phyloP scores from a whole-genome alignment of 2,888 invertebrate species.

The Lochmaea capreae region DNA sequence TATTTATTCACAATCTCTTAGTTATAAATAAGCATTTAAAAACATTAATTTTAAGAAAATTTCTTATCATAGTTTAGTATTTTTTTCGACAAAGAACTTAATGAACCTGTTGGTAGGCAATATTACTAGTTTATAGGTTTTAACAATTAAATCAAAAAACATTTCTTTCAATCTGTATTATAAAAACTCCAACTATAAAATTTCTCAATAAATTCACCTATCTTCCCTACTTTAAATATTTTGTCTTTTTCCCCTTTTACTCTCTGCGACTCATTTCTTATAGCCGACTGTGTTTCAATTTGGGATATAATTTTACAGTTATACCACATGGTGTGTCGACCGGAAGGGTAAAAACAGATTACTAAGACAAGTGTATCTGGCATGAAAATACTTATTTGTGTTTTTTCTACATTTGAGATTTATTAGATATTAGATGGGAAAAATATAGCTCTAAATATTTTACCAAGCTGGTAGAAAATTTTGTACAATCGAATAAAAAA shows the following conservation, averaged over 20 bases:
- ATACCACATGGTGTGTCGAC: conserved; percentile 44
- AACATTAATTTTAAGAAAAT: too few species aligned
- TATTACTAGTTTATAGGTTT: too few species aligned
- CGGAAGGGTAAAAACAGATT: conserved; percentile 43
- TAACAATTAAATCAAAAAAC: too few species aligned
- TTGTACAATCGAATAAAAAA: too few species aligned
- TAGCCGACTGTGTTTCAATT: conserved; percentile 34
- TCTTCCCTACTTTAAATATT: conserved; percentile 2
- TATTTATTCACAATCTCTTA: too few species aligned
- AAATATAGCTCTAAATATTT: background rate
- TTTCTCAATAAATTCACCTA: background rate
- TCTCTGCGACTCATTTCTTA: conserved; percentile 8
- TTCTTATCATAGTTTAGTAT: too few species aligned
- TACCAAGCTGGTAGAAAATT: too few species aligned
- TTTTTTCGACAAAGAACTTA: too few species aligned
- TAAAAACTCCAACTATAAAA: background rate
- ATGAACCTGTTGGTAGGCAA: too few species aligned
- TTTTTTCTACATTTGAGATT: conserved; percentile 15
- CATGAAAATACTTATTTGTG: conserved; percentile 27
- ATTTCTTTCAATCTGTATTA: too few species aligned
- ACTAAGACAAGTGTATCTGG: conserved; percentile 43
- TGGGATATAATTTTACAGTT: conserved; percentile 44
- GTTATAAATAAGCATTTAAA: too few species aligned
- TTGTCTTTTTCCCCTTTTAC: conserved; percentile 1
- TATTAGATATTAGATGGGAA: background rate